Evolutionary conservation across 2,113 vertebrate species (phyloP).

Genomic region (Podarcis muralis): DNA sequence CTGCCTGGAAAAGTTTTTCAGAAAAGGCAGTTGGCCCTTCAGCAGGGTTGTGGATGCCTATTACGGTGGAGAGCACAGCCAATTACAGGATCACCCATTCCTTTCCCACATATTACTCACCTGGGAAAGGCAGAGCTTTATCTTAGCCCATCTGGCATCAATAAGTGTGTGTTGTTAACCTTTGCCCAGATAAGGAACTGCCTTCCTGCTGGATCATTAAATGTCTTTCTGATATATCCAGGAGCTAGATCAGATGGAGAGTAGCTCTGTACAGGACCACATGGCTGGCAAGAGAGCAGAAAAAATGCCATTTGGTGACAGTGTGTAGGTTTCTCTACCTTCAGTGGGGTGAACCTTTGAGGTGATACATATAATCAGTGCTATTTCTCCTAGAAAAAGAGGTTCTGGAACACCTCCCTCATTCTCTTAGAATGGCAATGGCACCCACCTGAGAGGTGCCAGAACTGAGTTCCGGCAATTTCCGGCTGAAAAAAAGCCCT

Average conservation of each 20-base stretch:
- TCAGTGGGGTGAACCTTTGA: neutral
- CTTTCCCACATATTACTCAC: neutral
- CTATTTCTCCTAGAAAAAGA: no score
- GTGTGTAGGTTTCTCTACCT: neutral
- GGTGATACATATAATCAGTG: neutral
- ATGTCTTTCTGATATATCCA: neutral
- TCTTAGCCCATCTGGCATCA: constrained; percentile 1
- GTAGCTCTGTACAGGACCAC: no score
- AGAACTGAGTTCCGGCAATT: no score
- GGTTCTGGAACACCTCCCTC: no score
- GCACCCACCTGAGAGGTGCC: no score
- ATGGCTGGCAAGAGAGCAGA: neutral
- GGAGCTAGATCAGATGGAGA: constrained; percentile 1
- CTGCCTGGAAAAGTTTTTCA: neutral
- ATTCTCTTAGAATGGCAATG: no score
- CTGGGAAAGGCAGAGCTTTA: constrained; percentile 6
- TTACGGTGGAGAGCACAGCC: neutral
- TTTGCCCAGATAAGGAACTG: constrained; percentile 12
- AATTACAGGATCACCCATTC: constrained; percentile 1
- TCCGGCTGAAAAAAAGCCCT: no score
- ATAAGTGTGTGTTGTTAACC: constrained; percentile 19
- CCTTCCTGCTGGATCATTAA: constrained; percentile 12
- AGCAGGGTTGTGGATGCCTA: neutral
- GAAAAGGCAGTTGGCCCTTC: neutral
- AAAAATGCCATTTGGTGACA: neutral